Base-by-base conservation (phyloP, 1,140 invertebrate species). In the Aleiodes sp. region DNA sequence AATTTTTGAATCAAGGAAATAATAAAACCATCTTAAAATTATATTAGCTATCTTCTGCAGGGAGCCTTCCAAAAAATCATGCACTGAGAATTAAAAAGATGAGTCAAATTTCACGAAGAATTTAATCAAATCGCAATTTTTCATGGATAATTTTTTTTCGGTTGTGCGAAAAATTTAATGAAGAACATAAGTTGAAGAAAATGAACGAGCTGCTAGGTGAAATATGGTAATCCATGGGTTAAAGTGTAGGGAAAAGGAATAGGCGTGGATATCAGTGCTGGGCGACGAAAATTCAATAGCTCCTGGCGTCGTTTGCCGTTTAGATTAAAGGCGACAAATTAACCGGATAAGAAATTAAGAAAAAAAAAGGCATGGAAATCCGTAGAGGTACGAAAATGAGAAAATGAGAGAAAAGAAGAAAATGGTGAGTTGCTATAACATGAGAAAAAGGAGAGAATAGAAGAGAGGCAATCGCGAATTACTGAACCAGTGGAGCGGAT, bases 401-500 rank as follows among this genome's bases (percentile, higher is more conserved):
- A 73, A 72, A 39, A 64, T 63, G 37, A 39, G 61, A 52, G 66
- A 61, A 70, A 70, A 24, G 61, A 62, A 19, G 70, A 68, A 73
- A 70, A 65, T 59, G 63, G 61, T 31, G 9, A 37, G 64, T 3
- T 4, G 29, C 6, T 10, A 28, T 35, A 31, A 26, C 2, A 35
- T 61, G 31, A 63, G 19, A n/a, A n/a, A 52, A 29, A 16, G 21
- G 60, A 43, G 57, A 67, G 37, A 16, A 57, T 63, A 37, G 59
- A 43, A 59, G 52, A 70, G 33, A 68, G 73, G 73, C 68, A 68
- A 73, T 65, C 63, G 72, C 72, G 74, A 78, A 78, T 77, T 75
- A 78, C 74, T 70, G 76, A 75, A 74, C 64, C 72, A 72, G 75
- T 71, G 68, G 69, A 70, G 76, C 73, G 75, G 70, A 77, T 74